These are phyloP conservation scores for Ceratothoa steindachneri DNA, from an alignment of 2,888 invertebrate species.

Conservation along the genomic window DNA sequence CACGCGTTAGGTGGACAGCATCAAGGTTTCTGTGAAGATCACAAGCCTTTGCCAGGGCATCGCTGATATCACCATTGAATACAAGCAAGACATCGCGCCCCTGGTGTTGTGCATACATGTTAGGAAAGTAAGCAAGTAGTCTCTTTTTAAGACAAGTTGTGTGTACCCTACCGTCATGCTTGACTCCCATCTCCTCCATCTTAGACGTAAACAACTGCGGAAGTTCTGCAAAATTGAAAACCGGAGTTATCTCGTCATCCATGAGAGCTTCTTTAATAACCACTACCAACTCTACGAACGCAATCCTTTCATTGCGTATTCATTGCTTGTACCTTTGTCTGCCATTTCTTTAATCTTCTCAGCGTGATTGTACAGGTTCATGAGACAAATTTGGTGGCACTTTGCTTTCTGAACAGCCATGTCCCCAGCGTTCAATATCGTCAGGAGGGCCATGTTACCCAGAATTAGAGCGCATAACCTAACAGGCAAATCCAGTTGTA, in stretches of 20 bases:
- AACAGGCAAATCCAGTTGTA: too few relatives aligned
- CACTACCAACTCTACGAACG: background rate
- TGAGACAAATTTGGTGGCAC: background rate
- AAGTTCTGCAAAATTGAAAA: background rate
- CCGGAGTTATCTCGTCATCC: background rate
- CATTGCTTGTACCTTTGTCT: background rate
- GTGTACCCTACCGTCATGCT: background rate
- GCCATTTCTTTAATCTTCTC: background rate
- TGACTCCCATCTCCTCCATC: background rate
- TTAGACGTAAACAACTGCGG: background rate
- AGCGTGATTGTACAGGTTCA: background rate
- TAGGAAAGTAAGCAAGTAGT: background rate
- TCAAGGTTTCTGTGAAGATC: background rate
- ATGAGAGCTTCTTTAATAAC: background rate
- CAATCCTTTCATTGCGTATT: background rate
- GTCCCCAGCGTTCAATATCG: too few relatives aligned
- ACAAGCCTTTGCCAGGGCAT: background rate
- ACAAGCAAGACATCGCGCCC: background rate
- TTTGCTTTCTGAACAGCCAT: background rate
- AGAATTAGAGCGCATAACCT: too few relatives aligned
- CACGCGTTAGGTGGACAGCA: background rate
- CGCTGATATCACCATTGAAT: background rate
- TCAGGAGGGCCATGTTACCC: too few relatives aligned
- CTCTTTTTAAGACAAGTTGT: background rate
- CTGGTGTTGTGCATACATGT: background rate